Base-by-base conservation (phyloP, 2,113 vertebrate species). In the Pluvialis apricaria region DNA sequence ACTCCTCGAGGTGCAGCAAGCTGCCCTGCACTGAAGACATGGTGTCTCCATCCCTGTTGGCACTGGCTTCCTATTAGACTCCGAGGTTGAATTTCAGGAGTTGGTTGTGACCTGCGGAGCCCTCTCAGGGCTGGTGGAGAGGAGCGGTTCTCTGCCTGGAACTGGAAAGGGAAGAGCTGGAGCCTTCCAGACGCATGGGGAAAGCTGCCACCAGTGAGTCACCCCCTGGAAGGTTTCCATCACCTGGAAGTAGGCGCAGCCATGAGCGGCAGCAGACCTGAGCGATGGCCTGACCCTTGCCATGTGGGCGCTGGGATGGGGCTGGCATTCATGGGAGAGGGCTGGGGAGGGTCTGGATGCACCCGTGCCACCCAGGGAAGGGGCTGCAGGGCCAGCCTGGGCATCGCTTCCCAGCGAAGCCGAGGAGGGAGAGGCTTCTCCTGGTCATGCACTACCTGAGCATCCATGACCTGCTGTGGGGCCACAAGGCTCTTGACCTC, bases 271-370 rank as follows among this genome's bases (percentile, higher is more conserved):
- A 4, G n/a, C 29, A 86, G 52, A 28, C 14, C 52, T 19, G 25
- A 42, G 25, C 7, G 2, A 19, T 0, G 0, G 36, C 54, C 2
- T 0, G 32, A 51, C 26, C 54, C 13, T 61, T 5, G 0, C 16
- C 7, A 0, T 13, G 36, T 0, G 1, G 55, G 10, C 1, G 8
- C 49, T 57, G 76, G 42, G n/a, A 45, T 13, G 45, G 45, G 54
- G 45, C 52, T 89, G 86, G 17, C 1, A 6, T 38, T 54, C 0
- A 1, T 1, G 5, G 55, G 36, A 71, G 32, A 25, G 13, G 29
- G 40, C 36, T 65, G 45, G 25, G 15, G 34, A 14, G 17, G 34
- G 11, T 34, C 52, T 29, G 45, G 52, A 26, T 44, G 28, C 26
- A 19, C 22, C 31, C 2, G 0, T 21, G 60, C 11, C 38, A 20